phyloP scores from a whole-genome alignment of 2,888 invertebrate species.

The Alitta virens region DNA sequence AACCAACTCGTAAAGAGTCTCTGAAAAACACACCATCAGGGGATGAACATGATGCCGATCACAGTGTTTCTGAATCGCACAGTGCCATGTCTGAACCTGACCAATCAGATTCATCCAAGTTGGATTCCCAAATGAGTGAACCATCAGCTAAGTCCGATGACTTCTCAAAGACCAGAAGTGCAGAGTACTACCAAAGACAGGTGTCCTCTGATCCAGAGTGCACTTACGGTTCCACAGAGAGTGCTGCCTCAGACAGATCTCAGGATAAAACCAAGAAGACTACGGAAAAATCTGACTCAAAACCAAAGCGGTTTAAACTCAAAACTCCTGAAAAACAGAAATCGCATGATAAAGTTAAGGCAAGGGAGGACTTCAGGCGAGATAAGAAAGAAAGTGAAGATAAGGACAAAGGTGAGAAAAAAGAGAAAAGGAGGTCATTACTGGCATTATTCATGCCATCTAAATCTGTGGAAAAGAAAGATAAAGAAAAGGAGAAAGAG shows the following conservation, averaged over 20 bases:
- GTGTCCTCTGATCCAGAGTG: not conserved
- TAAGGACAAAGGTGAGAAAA: slow-evolving; percentile 26
- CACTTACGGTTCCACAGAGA: slow-evolving; percentile 1
- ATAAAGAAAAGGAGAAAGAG: slow-evolving; percentile 31
- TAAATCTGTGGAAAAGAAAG: slow-evolving; percentile 40
- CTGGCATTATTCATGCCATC: slow-evolving; percentile 37
- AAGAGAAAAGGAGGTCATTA: slow-evolving; percentile 47
- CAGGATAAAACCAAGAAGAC: not conserved
- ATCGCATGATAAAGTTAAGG: not conserved
- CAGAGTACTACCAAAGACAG: not conserved
- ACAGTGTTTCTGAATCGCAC: not conserved
- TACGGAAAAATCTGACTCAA: not conserved
- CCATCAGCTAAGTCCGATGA: not conserved
- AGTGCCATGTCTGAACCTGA: not conserved
- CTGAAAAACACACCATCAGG: not conserved
- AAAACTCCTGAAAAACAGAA: not conserved
- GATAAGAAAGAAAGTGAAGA: slow-evolving; percentile 40
- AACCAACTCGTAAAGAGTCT: not conserved
- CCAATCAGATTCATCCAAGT: not conserved
- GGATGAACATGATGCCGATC: no score
- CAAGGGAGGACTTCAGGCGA: slow-evolving; percentile 15
- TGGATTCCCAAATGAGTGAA: slow-evolving; percentile 9
- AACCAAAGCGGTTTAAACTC: not conserved
- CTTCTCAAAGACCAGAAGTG: no score
- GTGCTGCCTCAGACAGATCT: slow-evolving; percentile 8